Evolutionary conservation across 2,888 invertebrate genomes (phyloP).

Genomic region (Spodoptera littoralis): DNA sequence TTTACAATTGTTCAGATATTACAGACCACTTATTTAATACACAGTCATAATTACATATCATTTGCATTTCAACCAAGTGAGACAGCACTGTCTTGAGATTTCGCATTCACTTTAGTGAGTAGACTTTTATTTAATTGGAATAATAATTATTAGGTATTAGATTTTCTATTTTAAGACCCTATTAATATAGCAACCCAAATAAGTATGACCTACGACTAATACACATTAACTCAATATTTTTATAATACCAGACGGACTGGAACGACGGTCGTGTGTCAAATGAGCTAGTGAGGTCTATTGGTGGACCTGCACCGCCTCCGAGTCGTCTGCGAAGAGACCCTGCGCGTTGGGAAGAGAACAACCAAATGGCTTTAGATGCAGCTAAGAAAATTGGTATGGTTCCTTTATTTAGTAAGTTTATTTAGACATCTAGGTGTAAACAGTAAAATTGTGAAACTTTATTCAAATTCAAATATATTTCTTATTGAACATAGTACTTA

Average conservation of each 20-base stretch:
- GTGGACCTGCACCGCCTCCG: conserved; percentile 95
- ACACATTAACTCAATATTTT: no score
- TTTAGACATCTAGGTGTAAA: no score
- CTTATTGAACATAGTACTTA: no score
- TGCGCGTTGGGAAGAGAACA: conserved; percentile 94
- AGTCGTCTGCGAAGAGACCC: conserved; percentile 93
- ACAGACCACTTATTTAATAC: neutral
- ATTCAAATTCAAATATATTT: no score
- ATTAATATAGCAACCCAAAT: no score
- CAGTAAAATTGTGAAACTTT: no score
- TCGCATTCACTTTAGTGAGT: neutral
- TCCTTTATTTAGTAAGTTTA: neutral
- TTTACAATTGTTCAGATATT: conserved; percentile 12
- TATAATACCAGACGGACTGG: conserved; percentile 94
- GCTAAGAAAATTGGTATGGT: conserved; percentile 90
- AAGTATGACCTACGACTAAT: no score
- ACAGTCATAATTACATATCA: no score
- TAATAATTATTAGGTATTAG: no score
- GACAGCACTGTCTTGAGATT: no score
- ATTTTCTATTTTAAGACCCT: no score
- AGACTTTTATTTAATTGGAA: neutral
- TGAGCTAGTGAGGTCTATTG: conserved; percentile 95
- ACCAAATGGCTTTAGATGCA: conserved; percentile 93
- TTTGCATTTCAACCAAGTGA: no score
- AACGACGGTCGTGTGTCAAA: conserved; percentile 97